Percentiles rank a stretch among this genome's conserved stretches.
These are phyloP conservation scores for Enoplosus armatus DNA, from an alignment of 2,797 vertebrate species.

Conservation along the genomic window DNA sequence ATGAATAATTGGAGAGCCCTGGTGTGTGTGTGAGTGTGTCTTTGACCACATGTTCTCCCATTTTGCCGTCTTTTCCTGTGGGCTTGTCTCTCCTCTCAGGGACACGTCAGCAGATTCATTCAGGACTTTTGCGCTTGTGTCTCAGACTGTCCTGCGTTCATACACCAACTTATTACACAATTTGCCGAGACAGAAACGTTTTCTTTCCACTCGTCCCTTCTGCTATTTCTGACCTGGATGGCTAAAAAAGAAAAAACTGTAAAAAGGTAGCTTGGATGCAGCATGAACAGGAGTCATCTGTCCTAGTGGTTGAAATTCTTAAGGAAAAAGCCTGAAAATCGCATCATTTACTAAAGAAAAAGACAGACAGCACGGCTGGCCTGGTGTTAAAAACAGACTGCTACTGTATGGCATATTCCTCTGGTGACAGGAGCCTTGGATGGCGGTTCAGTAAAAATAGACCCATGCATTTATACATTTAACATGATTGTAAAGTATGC, in stretches of 20 bases:
- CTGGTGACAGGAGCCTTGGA: slow-evolving; percentile 32
- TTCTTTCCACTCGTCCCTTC: background rate
- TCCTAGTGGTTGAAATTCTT: slow-evolving; percentile 38
- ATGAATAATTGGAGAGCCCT: background rate
- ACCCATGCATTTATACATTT: slow-evolving; percentile 33
- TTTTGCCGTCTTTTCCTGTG: slow-evolving; percentile 15
- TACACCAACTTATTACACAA: slow-evolving; percentile 9
- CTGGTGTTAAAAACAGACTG: slow-evolving; percentile 51
- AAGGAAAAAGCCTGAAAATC: slow-evolving; percentile 46
- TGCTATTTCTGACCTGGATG: slow-evolving; percentile 6
- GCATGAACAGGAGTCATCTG: slow-evolving; percentile 26
- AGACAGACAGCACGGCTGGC: slow-evolving; percentile 20
- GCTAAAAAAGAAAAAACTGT: background rate
- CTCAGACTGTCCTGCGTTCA: slow-evolving; percentile 18
- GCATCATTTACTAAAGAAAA: slow-evolving; percentile 32
- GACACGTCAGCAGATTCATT: slow-evolving; percentile 41
- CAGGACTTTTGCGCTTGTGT: slow-evolving; percentile 10
- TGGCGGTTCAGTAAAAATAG: slow-evolving; percentile 49
- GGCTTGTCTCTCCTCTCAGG: slow-evolving; percentile 2
- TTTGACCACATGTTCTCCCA: background rate
- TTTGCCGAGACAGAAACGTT: slow-evolving; percentile 3
- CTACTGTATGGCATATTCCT: slow-evolving; percentile 34
- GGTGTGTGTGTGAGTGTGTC: background rate
- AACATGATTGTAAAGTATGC: slow-evolving; percentile 27
- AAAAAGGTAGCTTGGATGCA: slow-evolving; percentile 8